phyloP scores from a whole-genome alignment of 2,113 vertebrate species.

The Cichladusa arquata region DNA sequence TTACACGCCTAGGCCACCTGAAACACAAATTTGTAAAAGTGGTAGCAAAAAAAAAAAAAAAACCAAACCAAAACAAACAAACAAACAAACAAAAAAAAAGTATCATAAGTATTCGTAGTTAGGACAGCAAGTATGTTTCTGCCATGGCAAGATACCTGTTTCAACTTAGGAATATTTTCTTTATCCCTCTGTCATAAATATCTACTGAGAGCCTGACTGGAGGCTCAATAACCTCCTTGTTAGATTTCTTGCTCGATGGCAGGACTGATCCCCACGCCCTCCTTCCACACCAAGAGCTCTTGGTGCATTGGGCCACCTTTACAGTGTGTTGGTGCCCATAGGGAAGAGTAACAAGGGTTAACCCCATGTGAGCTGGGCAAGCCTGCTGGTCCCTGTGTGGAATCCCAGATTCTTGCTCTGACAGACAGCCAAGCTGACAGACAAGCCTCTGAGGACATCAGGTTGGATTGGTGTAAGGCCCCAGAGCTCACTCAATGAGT shows the following conservation, averaged over 20 bases:
- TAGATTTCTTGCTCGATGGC: rapidly evolving
- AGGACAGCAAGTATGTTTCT: not conserved
- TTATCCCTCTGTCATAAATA: not conserved
- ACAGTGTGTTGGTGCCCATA: not conserved
- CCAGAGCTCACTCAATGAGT: not conserved
- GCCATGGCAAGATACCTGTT: not conserved
- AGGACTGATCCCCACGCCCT: not conserved
- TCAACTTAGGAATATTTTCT: not conserved
- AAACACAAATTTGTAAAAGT: not conserved
- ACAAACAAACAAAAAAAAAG: too few relatives aligned
- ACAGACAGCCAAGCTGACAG: not conserved
- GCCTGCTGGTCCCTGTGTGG: not conserved
- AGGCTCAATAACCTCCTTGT: not conserved
- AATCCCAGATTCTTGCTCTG: not conserved
- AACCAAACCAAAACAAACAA: too few relatives aligned
- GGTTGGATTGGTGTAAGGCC: not conserved
- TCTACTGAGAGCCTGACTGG: not conserved
- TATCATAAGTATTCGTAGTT: not conserved
- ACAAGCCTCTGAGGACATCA: not conserved
- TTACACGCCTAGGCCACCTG: not conserved
- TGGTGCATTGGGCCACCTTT: not conserved
- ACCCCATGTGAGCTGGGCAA: not conserved
- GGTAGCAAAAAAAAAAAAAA: not conserved
- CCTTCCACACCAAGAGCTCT: not conserved
- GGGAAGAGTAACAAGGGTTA: not conserved